Base-by-base conservation (phyloP, 2,797 vertebrate genomes). In the Cossypha heuglini region DNA sequence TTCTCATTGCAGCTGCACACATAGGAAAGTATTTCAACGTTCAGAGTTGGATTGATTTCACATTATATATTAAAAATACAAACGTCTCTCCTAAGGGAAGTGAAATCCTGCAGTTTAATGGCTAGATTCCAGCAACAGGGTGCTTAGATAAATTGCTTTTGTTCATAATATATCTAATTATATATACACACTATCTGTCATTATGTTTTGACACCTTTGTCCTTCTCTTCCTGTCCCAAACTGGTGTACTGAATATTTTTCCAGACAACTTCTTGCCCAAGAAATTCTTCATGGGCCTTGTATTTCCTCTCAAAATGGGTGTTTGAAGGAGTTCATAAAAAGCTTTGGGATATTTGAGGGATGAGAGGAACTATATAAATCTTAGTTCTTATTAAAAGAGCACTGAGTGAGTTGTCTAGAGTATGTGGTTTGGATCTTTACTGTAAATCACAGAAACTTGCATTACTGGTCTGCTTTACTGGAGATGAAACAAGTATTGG, bases 401-500 rank as follows among this genome's bases (percentile, higher is more conserved):
- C 45, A 57, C 33, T 13, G 48, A 96, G 52, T 92, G 82, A 93
- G 88, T 45, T 94, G 87, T 92, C 82, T 80, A 45, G 67, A 81
- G 62, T 58, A 25, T 89, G 69, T 52, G 59, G 66, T 66, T 88
- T 78, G 62, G 45, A 52, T 90, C 31, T 89, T 93, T 45, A 40
- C 45, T 31, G 33, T 96, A 95, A 96, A 96, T 95, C 88, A 93
- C 8, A 78, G 90, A 88, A 94, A 88, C 85, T 17, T 75, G 38
- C 88, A 74, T 89, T 95, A 55, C 48, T 78, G 90, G 38, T 93
- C 76, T 93, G 71, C 54, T 94, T 88, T 83, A 66, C 83, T 59
- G 33, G 61, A 71, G 77, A 71, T 79, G 87, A 92, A 93, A 76
- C 81, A 82, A 88, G 83, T 49, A 62, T n/a, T 81, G 51, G 86